A percentile compares a stretch with the other conserved stretches of the same genome.
These are phyloP conservation scores for Muscicapa comitata DNA, from an alignment of 2,797 vertebrate species.

Conservation along the genomic window DNA sequence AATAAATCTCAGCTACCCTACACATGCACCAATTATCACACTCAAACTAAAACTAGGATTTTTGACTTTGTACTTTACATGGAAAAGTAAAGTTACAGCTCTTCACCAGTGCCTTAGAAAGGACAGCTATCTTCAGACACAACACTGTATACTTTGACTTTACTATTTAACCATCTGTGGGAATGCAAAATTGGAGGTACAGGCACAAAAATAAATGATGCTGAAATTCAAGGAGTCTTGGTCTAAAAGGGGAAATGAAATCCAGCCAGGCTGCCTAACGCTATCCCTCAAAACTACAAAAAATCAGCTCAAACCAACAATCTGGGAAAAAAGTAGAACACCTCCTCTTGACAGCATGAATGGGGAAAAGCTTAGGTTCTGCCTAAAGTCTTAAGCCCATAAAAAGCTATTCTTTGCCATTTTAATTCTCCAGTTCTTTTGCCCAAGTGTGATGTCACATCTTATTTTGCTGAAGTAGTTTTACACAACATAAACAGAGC, in stretches of 20 bases:
- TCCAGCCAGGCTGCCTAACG: background rate
- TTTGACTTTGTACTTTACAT: background rate
- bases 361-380: background rate
- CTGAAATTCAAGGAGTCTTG: background rate
- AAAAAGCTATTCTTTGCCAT: background rate
- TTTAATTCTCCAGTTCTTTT: background rate
- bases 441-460: background rate
- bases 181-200: background rate
- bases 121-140: background rate
- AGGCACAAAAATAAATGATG: background rate
- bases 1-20: background rate
- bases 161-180: background rate
- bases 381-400: background rate
- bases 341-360: background rate
- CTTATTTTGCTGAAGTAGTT: background rate
- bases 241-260: background rate
- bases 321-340: background rate
- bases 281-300: background rate
- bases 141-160: background rate
- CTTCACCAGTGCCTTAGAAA: background rate
- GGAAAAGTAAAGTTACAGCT: background rate
- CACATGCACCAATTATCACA: rapidly evolving
- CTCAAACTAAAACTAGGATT: background rate
- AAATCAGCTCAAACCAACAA: background rate
- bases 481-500: background rate